A percentile compares a stretch with the other conserved stretches of the same genome.
These are phyloP conservation scores for Reticulitermes speratus DNA, from an alignment of 1,140 invertebrate species.

Conservation along the genomic window DNA sequence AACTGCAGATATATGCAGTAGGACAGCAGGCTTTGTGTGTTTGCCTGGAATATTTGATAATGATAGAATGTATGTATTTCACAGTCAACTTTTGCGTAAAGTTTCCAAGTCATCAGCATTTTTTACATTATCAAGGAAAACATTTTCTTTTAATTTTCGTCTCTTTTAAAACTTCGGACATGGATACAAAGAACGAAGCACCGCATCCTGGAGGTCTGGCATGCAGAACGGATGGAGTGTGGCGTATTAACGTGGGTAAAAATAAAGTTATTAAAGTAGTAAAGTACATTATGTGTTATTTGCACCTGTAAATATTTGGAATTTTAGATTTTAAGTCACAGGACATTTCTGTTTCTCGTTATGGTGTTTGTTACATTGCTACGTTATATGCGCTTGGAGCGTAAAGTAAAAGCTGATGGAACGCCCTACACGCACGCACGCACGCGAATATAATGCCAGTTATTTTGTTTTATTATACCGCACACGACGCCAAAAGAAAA, in stretches of 20 bases:
- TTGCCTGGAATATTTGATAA: too few species aligned
- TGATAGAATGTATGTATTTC: too few species aligned
- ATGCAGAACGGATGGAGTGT: neutral
- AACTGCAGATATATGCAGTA: too few species aligned
- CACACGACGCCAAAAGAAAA: neutral
- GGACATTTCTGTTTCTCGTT: neutral
- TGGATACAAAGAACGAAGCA: too few species aligned
- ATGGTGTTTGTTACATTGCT: neutral
- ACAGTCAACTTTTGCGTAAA: too few species aligned
- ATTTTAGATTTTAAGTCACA: neutral
- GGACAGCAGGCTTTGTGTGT: too few species aligned
- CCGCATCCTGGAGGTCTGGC: too few species aligned
- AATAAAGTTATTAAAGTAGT: constrained; percentile 11
- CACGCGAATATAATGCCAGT: neutral
- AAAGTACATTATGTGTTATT: neutral
- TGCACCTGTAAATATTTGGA: neutral
- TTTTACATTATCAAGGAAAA: too few species aligned
- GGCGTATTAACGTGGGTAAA: neutral
- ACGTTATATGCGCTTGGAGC: neutral
- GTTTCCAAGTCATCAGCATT: too few species aligned
- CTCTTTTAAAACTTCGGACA: too few species aligned
- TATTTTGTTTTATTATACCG: neutral
- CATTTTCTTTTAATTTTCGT: too few species aligned
- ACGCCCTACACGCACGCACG: neutral
- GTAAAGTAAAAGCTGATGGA: neutral